These are phyloP conservation scores for Lepus americanus DNA, from an alignment of 2,113 vertebrate species.

Conservation along the genomic window DNA sequence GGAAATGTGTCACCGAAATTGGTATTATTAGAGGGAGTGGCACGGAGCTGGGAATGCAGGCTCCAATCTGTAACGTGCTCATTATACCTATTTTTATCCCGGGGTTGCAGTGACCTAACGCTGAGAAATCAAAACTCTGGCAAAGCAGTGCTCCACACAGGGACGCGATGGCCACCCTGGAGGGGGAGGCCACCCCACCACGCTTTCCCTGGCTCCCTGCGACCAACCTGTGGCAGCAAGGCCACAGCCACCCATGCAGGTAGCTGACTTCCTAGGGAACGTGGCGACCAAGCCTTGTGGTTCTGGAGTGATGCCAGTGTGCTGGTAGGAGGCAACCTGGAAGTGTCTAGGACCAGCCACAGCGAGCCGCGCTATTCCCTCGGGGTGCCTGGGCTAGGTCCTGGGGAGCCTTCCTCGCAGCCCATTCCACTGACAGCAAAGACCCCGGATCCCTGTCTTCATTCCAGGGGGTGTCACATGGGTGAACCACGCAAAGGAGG, in stretches of 20 bases:
- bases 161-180: not conserved
- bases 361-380: not conserved
- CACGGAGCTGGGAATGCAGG: constrained; percentile 6
- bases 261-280: not conserved
- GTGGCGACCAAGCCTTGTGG: not conserved
- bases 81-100: constrained; percentile 59
- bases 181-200: no score
- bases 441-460: not conserved
- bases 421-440: not conserved
- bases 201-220: not conserved
- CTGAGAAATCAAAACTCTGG: constrained; percentile 42
- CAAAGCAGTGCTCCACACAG: not conserved
- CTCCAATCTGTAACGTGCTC: constrained; percentile 40
- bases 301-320: accelerated
- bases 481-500: not conserved
- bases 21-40: constrained; percentile 65
- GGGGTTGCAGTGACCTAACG: constrained; percentile 64
- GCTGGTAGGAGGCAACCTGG: not conserved
- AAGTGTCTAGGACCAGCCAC: not conserved
- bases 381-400: not conserved
- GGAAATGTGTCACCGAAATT: constrained; percentile 72
- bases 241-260: not conserved
- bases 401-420: no score
- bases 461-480: not conserved
- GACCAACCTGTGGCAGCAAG: not conserved